Evolutionary conservation across 2,113 vertebrate species (phyloP).

Genomic region (Accipiter cooperii): DNA sequence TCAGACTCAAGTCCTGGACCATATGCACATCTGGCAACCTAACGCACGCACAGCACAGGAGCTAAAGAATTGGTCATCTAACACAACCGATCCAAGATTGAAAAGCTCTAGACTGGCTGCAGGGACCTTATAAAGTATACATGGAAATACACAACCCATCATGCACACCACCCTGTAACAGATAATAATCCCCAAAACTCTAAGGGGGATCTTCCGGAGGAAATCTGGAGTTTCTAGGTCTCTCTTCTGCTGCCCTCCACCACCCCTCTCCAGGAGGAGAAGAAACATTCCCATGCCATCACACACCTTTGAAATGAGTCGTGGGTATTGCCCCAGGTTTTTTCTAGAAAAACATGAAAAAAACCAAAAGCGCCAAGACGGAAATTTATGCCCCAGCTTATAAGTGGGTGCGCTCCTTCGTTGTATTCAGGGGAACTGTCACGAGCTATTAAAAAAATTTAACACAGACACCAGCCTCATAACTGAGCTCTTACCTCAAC

Average conservation of each 20-base stretch:
- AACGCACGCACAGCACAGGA: fast-evolving
- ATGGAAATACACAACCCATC: not conserved
- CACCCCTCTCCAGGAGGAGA: not conserved
- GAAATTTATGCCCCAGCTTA: not conserved
- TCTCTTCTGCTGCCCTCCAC: not conserved
- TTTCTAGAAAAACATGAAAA: not conserved
- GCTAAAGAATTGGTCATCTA: not conserved
- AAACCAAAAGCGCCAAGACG: not conserved
- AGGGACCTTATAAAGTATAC: not conserved
- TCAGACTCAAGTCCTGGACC: not conserved
- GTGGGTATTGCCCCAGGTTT: fast-evolving
- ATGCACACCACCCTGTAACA: fast-evolving
- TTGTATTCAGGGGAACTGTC: not conserved
- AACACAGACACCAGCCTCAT: not conserved
- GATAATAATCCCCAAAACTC: not conserved
- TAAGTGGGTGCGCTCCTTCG: not conserved
- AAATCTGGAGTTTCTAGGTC: not conserved
- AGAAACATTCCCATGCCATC: not conserved
- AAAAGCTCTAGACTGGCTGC: not conserved
- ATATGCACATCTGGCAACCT: not conserved
- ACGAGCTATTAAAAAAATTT: not conserved
- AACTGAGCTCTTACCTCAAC: not conserved
- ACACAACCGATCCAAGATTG: not conserved
- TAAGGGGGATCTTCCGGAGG: not conserved
- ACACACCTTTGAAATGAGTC: not conserved